Evolutionary conservation across 2,113 vertebrate genomes (phyloP).

Genomic region (Chamaea fasciata): DNA sequence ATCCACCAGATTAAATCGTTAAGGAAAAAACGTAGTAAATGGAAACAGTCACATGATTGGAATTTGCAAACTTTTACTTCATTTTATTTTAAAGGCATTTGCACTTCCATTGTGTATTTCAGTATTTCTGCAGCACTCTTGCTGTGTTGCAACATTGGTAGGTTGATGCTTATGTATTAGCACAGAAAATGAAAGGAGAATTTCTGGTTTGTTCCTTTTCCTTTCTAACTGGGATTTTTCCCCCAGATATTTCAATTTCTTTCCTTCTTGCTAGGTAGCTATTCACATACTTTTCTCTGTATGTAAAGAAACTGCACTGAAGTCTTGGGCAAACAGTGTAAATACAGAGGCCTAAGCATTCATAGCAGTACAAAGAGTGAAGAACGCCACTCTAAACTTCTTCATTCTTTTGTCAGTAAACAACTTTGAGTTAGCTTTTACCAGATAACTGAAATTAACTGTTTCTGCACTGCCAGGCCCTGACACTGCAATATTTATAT

Average conservation of each 20-base stretch:
- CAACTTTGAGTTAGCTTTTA: background rate
- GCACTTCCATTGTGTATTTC: background rate
- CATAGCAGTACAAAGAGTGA: background rate
- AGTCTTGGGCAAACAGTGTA: background rate
- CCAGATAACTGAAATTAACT: background rate
- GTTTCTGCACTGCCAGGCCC: background rate
- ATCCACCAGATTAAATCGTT: background rate
- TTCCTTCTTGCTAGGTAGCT: background rate
- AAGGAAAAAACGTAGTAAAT: background rate
- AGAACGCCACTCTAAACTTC: background rate
- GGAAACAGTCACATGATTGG: background rate
- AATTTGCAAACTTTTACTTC: background rate
- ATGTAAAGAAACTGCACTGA: background rate
- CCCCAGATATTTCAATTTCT: background rate
- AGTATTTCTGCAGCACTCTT: background rate
- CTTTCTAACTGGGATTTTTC: background rate
- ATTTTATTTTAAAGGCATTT: background rate
- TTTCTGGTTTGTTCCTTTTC: background rate
- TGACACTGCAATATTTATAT: background rate
- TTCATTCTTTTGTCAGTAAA: background rate
- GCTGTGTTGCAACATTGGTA: background rate
- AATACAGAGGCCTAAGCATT: background rate
- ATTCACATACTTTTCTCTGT: background rate
- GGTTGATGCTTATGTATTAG: background rate
- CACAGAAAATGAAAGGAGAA: background rate